Conservation (phyloP, 2,797 vertebrate genomes). For the Rhabdomys pumilio region DNA sequence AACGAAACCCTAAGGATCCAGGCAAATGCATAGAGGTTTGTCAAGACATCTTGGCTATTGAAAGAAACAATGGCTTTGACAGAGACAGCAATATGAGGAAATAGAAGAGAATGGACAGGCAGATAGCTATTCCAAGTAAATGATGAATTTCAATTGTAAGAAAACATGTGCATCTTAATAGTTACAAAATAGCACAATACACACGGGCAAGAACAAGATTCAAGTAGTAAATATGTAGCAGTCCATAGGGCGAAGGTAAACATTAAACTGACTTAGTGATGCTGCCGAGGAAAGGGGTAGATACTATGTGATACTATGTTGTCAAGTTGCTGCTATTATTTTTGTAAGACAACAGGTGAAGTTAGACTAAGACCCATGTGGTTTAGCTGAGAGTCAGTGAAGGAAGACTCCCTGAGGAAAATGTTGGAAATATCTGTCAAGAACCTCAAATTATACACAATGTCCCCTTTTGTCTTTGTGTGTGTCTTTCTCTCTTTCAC, state of each 20-base stretch:
- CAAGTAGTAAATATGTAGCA: not conserved
- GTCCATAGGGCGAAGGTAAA: conserved; percentile 33
- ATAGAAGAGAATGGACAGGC: not conserved
- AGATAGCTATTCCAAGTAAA: not conserved
- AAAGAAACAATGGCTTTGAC: not conserved
- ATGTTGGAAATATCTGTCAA: not conserved
- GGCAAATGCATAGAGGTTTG: not conserved
- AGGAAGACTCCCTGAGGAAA: conserved; percentile 3
- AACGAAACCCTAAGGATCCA: not conserved
- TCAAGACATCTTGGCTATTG: not conserved
- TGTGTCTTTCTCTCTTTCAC: accelerated
- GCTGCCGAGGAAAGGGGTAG: not conserved
- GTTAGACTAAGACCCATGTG: not conserved
- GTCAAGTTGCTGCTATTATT: not conserved
- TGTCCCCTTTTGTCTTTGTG: not conserved
- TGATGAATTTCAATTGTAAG: not conserved
- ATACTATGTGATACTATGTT: not conserved
- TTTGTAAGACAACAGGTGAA: not conserved
- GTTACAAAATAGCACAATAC: not conserved
- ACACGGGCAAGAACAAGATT: not conserved
- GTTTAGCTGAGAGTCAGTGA: not conserved
- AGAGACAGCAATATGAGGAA: not conserved
- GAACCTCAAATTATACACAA: not conserved
- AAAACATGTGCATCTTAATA: not conserved
- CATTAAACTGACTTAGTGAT: not conserved